Percentiles rank a stretch among this genome's conserved stretches.
phyloP scores from a whole-genome alignment of 2,888 invertebrate species.

The Nineta flava region DNA sequence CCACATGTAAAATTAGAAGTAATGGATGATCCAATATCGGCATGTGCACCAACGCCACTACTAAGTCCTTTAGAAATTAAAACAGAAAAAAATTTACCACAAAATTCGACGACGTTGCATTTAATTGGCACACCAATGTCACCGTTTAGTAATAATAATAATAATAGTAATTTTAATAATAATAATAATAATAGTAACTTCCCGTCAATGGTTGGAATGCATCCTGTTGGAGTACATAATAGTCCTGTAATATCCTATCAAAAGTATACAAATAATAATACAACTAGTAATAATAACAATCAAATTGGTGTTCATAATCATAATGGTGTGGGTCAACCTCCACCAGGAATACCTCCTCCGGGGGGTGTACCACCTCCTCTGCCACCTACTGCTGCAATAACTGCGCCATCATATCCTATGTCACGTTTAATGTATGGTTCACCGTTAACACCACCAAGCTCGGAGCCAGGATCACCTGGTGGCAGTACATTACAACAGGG shows the following conservation, averaged over 20 bases:
- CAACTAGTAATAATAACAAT: slow-evolving; percentile 10
- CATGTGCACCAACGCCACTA: slow-evolving; percentile 41
- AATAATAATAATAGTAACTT: slow-evolving; percentile 24
- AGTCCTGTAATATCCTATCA: slow-evolving; percentile 14
- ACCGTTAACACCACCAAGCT: slow-evolving; percentile 74
- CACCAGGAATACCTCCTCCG: neutral
- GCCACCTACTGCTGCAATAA: slow-evolving; percentile 24
- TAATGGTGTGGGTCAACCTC: slow-evolving; percentile 1
- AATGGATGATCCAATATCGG: slow-evolving; percentile 35
- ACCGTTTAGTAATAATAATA: slow-evolving; percentile 26
- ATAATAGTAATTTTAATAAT: slow-evolving; percentile 8
- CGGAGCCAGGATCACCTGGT: slow-evolving; percentile 73
- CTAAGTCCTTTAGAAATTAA: slow-evolving; percentile 68
- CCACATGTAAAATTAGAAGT: slow-evolving; percentile 68
- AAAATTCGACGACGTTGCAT: slow-evolving; percentile 34
- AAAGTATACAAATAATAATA: slow-evolving; percentile 11
- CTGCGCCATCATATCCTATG: slow-evolving; percentile 34
- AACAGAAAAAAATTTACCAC: slow-evolving; percentile 45
- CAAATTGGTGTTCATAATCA: slow-evolving; percentile 18
- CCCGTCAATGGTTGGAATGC: slow-evolving; percentile 24
- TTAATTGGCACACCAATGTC: slow-evolving; percentile 33
- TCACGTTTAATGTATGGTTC: slow-evolving; percentile 61
- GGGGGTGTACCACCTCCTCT: slow-evolving; percentile 16
- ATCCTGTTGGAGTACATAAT: slow-evolving; percentile 18
- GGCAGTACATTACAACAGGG: slow-evolving; percentile 46